These are phyloP conservation scores for Anthoscopus minutus DNA, from an alignment of 2,113 vertebrate species.

Conservation along the genomic window DNA sequence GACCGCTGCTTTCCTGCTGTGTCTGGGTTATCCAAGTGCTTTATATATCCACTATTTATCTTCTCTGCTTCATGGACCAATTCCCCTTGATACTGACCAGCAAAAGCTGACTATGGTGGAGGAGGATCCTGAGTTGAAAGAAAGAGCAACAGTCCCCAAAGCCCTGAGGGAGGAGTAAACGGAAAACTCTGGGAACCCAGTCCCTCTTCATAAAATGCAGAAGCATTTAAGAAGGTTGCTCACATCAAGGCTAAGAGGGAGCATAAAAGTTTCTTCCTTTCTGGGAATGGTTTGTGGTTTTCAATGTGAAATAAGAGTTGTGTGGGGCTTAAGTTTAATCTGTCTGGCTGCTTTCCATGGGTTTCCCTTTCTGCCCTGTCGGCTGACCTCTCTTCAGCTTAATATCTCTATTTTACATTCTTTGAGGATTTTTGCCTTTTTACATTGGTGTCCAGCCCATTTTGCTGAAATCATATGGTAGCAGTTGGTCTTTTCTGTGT, in stretches of 20 bases:
- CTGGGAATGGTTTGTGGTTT: neutral
- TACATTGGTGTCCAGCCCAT: neutral
- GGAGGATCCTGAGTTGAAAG: neutral
- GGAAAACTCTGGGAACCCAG: neutral
- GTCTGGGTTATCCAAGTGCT: neutral
- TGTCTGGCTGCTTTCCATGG: neutral
- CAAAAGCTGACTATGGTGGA: neutral
- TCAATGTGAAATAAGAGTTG: slow-evolving; percentile 25
- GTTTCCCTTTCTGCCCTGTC: slow-evolving; percentile 10
- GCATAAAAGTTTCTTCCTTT: slow-evolving; percentile 15
- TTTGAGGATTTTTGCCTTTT: neutral
- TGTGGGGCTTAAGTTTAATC: slow-evolving; percentile 15
- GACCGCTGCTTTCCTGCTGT: neutral
- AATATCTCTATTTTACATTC: neutral
- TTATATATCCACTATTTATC: neutral
- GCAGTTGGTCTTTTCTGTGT: neutral
- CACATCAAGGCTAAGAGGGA: neutral
- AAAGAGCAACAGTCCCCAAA: neutral
- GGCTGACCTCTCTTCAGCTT: neutral
- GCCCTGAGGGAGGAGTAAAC: neutral
- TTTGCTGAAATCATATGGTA: neutral
- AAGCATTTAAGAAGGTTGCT: neutral
- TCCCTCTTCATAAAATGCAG: neutral
- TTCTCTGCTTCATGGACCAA: neutral
- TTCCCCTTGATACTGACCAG: neutral